Evolutionary conservation across 2,797 vertebrate genomes (phyloP), one percentile per base, ranked within the genome.

Genomic region (Bovichtus variegatus): DNA sequence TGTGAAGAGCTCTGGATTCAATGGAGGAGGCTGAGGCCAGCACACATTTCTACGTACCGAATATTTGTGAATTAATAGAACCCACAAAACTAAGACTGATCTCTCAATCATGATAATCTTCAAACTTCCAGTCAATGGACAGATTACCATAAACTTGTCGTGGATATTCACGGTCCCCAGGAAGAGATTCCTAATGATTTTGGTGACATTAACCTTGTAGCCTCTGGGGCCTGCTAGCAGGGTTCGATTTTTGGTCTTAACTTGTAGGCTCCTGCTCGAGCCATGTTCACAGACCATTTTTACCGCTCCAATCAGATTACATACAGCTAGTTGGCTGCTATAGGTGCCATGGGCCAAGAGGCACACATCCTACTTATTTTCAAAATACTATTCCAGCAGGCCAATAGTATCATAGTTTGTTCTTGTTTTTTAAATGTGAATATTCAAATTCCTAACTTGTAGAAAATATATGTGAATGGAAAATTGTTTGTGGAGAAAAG

Each of bases 21-120:
- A 34, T 50, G 11, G 29, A 76, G 40, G 47, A 76, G 36, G 4
- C 36, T 18, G 31, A 64, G 31, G 44, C 31, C 44, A 49, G 54
- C 43, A 36, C 19, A 25, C 41, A 15, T 66, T n/a, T 47, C 4
- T 50, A 62, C 40, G 2, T 31, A 43, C 36, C 51, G 12, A 71
- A 43, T 61, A 38, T 27, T 38, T 19, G 5, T 19, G 31, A 51
- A 50, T 64, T 25, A 23, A 64, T 50, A 65, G 21, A 65, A 51
- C 15, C 9, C 9, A 16, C 29, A 18, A 34, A 47, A 23, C 11
- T 29, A 8, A 23, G 55, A 36, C n/a, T 58, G 34, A 23, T 58
- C 55, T 12, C 36, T 60, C 21, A 59, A 15, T n/a, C n/a, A n/a
- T n/a, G n/a, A n/a, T 6, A 31, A 23, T 38, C 55, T 58, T 58